Evolutionary conservation across 37 sponge, comb jelly and placozoan species (phyloP).

Genomic region (Bolinopsis microptera): DNA sequence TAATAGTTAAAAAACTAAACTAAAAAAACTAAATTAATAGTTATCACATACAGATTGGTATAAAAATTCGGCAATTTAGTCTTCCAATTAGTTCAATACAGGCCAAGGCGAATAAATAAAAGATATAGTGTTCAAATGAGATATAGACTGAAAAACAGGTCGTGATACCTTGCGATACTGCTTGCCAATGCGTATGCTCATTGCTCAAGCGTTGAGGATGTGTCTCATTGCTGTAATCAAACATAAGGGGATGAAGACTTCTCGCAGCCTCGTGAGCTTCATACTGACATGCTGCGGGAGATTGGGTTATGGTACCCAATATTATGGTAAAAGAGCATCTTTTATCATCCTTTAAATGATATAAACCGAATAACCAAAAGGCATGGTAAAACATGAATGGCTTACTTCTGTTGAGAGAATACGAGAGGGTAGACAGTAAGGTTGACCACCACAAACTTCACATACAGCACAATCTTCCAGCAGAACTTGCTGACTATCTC

Average conservation of each 20-base stretch:
- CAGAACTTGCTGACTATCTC: not conserved
- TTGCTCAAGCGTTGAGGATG: not conserved
- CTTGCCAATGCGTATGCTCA: constrained; percentile 21
- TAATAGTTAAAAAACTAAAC: not conserved
- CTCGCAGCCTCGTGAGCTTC: not conserved
- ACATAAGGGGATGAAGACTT: constrained; percentile 4
- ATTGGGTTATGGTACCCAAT: no score
- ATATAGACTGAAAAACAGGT: not conserved
- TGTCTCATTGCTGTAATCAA: not conserved
- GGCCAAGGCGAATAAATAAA: no score
- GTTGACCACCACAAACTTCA: constrained; percentile 21
- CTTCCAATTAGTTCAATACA: no score
- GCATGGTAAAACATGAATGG: not conserved
- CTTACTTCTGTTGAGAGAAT: not conserved
- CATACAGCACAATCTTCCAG: constrained; percentile 13
- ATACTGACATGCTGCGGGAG: not conserved
- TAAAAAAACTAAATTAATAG: not conserved
- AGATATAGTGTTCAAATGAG: not conserved
- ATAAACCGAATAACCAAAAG: no score
- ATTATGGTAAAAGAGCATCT: no score
- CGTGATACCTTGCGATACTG: not conserved
- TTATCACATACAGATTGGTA: not conserved
- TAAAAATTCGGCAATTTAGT: no score
- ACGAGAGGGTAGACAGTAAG: constrained; percentile 40
- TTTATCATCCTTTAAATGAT: no score